These are phyloP conservation scores for Monarcha castaneiventris DNA, from an alignment of 2,113 vertebrate species.

Conservation along the genomic window DNA sequence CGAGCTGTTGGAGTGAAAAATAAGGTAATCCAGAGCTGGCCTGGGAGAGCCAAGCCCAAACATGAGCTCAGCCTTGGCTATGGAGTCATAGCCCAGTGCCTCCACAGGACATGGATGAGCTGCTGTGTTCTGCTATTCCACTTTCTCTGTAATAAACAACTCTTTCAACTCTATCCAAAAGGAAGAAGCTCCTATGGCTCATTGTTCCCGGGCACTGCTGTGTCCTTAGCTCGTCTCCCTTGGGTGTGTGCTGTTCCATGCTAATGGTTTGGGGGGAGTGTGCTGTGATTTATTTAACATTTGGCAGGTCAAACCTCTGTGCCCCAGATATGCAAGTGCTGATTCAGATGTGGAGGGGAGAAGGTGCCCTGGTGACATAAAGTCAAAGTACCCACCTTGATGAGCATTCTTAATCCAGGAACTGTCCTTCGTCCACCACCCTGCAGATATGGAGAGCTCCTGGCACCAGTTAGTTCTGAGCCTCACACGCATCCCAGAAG, in stretches of 20 bases:
- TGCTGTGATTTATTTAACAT: not conserved
- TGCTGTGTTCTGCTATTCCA: not conserved
- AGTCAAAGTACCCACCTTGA: not conserved
- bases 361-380: not conserved
- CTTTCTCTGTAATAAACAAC: not conserved
- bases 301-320: not conserved
- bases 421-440: not conserved
- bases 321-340: constrained; percentile 3
- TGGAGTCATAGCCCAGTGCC: not conserved
- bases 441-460: not conserved
- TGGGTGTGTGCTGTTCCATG: not conserved
- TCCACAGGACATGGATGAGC: not conserved
- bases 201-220: not conserved
- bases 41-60: not conserved
- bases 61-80: not conserved
- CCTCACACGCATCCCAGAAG: not conserved
- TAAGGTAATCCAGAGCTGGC: not conserved
- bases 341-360: not conserved
- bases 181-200: not conserved
- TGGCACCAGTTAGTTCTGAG: not conserved
- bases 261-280: not conserved
- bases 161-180: not conserved
- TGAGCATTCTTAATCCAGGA: not conserved
- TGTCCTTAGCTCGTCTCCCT: not conserved
- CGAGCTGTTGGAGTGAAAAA: not conserved